Base-by-base conservation (phyloP, 2,888 invertebrate genomes). In the Lasioglossum vierecki region DNA sequence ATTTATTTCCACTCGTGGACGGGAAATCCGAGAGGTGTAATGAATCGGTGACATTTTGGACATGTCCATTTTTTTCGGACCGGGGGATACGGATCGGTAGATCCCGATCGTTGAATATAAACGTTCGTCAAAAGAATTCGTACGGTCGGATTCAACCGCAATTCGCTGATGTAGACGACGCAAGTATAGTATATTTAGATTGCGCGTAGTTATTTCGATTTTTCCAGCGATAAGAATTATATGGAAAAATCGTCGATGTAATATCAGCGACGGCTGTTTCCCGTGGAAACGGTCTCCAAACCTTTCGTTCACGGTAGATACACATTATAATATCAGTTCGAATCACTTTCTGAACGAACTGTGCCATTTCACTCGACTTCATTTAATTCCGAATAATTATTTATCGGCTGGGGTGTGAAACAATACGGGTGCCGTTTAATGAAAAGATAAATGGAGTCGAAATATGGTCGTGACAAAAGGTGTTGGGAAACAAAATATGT, bases 171-270 rank as follows among this genome's bases (percentile, higher is more conserved):
- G 35, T 41, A 41, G 57, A 26, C 39, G 41, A n/a, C 18, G 41
- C 75, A 39, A 53, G 26, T 57, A 39, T 11, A 41, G 41, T 75
- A 57, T 18, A 75, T 75, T 75, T n/a, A 75, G 75, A 39, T 60
- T 26, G 26, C 30, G 26, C 18, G 63, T 15, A 8, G 30, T 30
- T 35, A 63, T 63, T 63, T 30, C 15, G 30, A 63, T 63, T 35
- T 30, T 18, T 30, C 15, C 18, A n/a, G 4, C n/a, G 30, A 63
- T 30, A 30, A 18, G 63, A 30, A 63, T 63, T 63, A 30, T 8
- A 18, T 18, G 30, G 63, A 0, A 8, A 63, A 30, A 30, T 63
- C 63, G 18, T 30, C 30, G 30, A 63, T 18, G 18, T 13, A 63
- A 8, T 30, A 18, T 30, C 15, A 63, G 15, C 30, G 30, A 0